A percentile compares a stretch with the other conserved stretches of the same genome.
Evolutionary conservation across 2,113 vertebrate species (phyloP).

Genomic region (Platycercus adscitus): DNA sequence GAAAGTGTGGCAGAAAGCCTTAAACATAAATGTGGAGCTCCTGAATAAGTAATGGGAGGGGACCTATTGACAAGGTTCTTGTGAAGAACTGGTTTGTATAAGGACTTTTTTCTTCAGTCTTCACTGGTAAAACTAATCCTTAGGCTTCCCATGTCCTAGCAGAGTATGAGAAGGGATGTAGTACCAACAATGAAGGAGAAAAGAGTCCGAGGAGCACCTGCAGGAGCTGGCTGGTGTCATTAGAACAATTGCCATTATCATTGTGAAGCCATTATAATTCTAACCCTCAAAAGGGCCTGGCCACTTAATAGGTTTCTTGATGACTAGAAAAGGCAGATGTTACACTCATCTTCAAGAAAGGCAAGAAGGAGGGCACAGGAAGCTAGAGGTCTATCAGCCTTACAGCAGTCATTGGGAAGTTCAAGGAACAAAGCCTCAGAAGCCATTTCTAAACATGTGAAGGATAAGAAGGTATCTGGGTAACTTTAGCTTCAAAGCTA

Average conservation of each 20-base stretch:
- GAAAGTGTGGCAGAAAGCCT: not conserved
- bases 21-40: not conserved
- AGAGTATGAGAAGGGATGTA: not conserved
- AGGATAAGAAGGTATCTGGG: not conserved
- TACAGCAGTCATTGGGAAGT: not conserved
- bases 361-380: not conserved
- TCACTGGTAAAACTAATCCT: not conserved
- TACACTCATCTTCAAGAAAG: not conserved
- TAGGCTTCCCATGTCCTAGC: not conserved
- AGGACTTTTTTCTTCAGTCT: not conserved
- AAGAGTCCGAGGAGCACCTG: not conserved
- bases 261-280: not conserved
- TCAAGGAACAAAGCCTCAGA: not conserved
- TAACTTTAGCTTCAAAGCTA: not conserved
- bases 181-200: not conserved
- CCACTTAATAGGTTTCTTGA: not conserved
- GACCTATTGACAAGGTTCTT: not conserved
- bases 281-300: not conserved
- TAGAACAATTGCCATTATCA: not conserved
- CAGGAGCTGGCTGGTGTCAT: not conserved
- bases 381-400: not conserved
- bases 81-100: not conserved
- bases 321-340: not conserved
- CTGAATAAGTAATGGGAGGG: not conserved
- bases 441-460: not conserved